These are phyloP conservation scores for Carlito syrichta DNA, from an alignment of 2,113 vertebrate species.

Conservation along the genomic window DNA sequence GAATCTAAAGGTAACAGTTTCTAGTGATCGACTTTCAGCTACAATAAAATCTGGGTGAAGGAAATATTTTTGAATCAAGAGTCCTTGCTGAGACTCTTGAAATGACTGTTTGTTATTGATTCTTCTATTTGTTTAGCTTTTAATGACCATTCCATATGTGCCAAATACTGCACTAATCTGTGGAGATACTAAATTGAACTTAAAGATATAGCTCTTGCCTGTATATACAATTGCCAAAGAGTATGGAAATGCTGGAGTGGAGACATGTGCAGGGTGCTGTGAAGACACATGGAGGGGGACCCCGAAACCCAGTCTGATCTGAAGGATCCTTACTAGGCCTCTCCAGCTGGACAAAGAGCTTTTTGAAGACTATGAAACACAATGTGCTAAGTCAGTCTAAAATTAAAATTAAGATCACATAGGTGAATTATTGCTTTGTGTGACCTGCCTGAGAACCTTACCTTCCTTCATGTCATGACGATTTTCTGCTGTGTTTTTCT, in stretches of 20 bases:
- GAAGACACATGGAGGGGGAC: not conserved
- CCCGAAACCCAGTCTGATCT: not conserved
- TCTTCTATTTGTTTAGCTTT: not conserved
- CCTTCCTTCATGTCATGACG: not conserved
- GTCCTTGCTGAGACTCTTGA: not conserved
- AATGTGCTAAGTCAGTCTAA: not conserved
- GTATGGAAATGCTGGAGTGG: not conserved
- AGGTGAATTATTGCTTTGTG: not conserved
- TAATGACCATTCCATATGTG: not conserved
- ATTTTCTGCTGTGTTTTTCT: not conserved
- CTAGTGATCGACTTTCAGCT: not conserved
- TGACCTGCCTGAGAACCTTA: not conserved
- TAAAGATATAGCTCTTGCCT: not conserved
- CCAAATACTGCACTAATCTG: not conserved
- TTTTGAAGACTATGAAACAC: not conserved
- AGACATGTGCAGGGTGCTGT: not conserved
- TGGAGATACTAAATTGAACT: not conserved
- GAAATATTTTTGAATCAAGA: not conserved
- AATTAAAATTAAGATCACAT: not conserved
- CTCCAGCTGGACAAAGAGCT: not conserved
- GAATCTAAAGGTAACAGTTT: not conserved
- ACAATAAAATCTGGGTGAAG: not conserved
- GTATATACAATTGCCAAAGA: not conserved
- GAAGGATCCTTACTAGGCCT: not conserved
- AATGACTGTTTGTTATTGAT: not conserved